A percentile compares a stretch with the other conserved stretches of the same genome.
These are phyloP conservation scores for Cynoglossus semilaevis DNA, from an alignment of 2,113 vertebrate species.

Conservation along the genomic window DNA sequence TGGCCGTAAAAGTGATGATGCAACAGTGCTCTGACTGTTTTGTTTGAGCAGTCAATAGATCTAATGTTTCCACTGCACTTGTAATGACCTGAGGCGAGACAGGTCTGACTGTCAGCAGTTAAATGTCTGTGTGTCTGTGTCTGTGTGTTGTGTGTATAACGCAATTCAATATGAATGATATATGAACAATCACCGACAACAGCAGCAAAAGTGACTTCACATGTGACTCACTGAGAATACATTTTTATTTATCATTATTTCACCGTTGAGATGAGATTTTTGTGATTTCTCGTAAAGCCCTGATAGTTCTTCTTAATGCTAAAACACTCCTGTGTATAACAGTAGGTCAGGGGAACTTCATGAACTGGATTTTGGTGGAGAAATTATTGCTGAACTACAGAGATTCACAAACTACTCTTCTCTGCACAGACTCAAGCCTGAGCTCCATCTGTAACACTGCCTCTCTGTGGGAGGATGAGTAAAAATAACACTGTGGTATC, in stretches of 20 bases:
- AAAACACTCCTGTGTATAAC: too few species aligned
- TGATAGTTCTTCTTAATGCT: too few species aligned
- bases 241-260: slow-evolving; percentile 1
- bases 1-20: slow-evolving; percentile 50
- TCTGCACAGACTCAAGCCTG: neutral
- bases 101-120: slow-evolving; percentile 8
- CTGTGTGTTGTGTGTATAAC: too few species aligned
- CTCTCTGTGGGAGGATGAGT: slow-evolving; percentile 8
- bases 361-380: neutral
- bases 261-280: neutral
- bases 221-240: neutral
- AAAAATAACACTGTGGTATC: slow-evolving; percentile 9
- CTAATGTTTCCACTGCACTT: slow-evolving; percentile 29
- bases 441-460: neutral
- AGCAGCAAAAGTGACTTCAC: neutral
- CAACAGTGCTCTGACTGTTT: slow-evolving; percentile 33
- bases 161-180: neutral
- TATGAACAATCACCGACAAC: slow-evolving; percentile 4
- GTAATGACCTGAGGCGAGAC: slow-evolving; percentile 7
- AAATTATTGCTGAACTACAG: neutral
- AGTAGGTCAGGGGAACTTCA: too few species aligned
- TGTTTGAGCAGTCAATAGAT: slow-evolving; percentile 19
- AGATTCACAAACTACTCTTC: neutral
- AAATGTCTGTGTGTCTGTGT: slow-evolving; percentile 4
- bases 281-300: too few species aligned